Evolutionary conservation across 2,113 vertebrate genomes (phyloP), one percentile per base, ranked within the genome.

Genomic region (Lipophrys pholis): DNA sequence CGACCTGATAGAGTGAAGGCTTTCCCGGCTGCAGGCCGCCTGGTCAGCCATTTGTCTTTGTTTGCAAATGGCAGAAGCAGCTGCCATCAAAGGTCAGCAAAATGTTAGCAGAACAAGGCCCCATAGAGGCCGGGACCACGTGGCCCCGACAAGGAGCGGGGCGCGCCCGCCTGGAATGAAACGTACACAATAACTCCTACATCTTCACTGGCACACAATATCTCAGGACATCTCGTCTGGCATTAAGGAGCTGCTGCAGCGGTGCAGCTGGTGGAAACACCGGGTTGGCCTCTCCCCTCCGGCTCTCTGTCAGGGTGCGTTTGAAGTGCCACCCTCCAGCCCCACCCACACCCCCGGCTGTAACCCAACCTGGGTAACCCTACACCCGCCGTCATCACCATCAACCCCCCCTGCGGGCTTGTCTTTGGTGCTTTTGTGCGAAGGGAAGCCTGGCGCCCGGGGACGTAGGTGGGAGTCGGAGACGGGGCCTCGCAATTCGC

Each of bases 81-180:
- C 85, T 87, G 88, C 65, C 79, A 64, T 73, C 80, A 90, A 91
- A 92, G 90, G 90, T 92, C 89, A 92, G 85, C 67, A 83, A 88
- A 92, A 90, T 90, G 87, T 80, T 90, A 85, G 57, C 84, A 83
- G 88, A 89, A 87, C 88, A 85, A 87, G 82, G 87, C 70, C 45
- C 86, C 58, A 76, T 64, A 85, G 40, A 89, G 59, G 60, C 48
- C 6, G 50, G 50, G 56, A 69, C 55, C 73, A 74, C 46, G 42
- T 70, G 78, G 38, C 35, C 15, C 50, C 8, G 68, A 63, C 63
- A 50, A 57, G 60, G 10, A 57, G 53, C 4, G 16, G 38, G 38
- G 15, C 61, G 83, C 84, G 40, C 77, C 80, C 75, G 57, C 49
- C 51, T 74, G 45, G 65, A 77, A 35, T 42, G 38, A 67, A 39